phyloP scores from a whole-genome alignment of 1,140 invertebrate species.

The Callitettix versicolor region DNA sequence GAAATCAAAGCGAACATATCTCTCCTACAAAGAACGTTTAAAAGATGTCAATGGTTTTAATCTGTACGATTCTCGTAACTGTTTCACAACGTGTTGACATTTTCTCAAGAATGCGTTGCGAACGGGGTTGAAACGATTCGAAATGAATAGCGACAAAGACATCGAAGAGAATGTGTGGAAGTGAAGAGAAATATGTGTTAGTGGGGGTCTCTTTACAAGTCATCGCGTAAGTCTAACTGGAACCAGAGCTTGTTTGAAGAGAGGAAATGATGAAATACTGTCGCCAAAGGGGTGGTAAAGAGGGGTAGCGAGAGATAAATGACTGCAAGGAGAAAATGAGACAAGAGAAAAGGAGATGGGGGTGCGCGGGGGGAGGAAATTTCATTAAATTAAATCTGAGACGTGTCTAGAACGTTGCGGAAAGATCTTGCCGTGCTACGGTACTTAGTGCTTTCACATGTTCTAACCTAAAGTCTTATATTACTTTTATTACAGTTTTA shows the following conservation, averaged over 20 bases:
- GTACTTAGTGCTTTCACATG: no score
- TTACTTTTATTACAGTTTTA: no score
- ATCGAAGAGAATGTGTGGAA: neutral
- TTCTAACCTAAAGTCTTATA: no score
- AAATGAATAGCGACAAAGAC: slow-evolving; percentile 1
- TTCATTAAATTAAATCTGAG: slow-evolving; percentile 17
- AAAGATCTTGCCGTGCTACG: no score
- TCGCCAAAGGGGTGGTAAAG: neutral
- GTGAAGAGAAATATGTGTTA: neutral
- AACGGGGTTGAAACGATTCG: slow-evolving; percentile 8
- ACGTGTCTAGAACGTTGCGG: slow-evolving; percentile 2
- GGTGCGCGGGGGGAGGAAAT: slow-evolving; percentile 9
- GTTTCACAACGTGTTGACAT: slow-evolving; percentile 14
- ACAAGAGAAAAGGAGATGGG: slow-evolving; percentile 12
- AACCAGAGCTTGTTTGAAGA: slow-evolving; percentile 11
- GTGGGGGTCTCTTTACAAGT: neutral
- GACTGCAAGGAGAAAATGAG: slow-evolving; percentile 13
- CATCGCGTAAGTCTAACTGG: slow-evolving; percentile 7
- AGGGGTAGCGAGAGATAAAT: slow-evolving; percentile 5
- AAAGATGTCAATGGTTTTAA: no score
- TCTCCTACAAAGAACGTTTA: no score
- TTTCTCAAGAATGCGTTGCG: slow-evolving; percentile 12
- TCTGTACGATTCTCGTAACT: no score
- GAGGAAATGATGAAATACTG: slow-evolving; percentile 17
- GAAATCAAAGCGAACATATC: no score